Evolutionary conservation across 2,888 invertebrate genomes (phyloP), one percentile per base, ranked within the genome.

Genomic region (Himalopsyche kuldschensis): DNA sequence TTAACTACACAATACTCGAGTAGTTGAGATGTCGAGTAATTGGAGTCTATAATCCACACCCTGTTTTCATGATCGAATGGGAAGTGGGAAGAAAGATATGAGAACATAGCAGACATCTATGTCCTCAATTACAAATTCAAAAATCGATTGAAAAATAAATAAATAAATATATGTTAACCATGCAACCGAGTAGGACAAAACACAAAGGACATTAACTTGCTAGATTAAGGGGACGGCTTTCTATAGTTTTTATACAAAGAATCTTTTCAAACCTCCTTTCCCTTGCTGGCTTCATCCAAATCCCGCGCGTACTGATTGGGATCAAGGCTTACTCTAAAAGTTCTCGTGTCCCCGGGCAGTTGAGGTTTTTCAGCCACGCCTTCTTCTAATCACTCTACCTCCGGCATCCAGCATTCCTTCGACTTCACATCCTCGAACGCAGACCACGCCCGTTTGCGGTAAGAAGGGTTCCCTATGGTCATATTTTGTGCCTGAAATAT

Each of bases 371-470:
- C 97, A 88, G 97, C 97, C 0, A 97, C 97, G 0, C 97, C 97
- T 89, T 99, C 99, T 89, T 99, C 99, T n/a, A 82, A 99, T 98
- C 4, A 99, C 97, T 85, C 97, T 93, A 0, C 99, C 99, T 84
- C 97, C 96, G 10, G 95, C 96, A 89, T 99, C 99, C 79, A 99
- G 90, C 97, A 99, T 97, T 1, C 99, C 99, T 90, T 99, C 99
- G 41, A 99, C 95, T 90, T 99, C 99, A 90, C 99, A 99, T 0
- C 99, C 99, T 24, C 99, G 93, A 0, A 99, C 98, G 88, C 95
- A 96, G 0, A 95, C 93, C 86, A 99, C 92, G 0, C 98, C 98
- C 3, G 98, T 97, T 92, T 99, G 98, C 0, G 97, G 95, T 32
- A 97, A 94, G 90, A 99, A 98, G 8, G 97, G 96, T 87, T 95